Conservation (phyloP, 2,113 vertebrate species). For the Uria lomvia region DNA sequence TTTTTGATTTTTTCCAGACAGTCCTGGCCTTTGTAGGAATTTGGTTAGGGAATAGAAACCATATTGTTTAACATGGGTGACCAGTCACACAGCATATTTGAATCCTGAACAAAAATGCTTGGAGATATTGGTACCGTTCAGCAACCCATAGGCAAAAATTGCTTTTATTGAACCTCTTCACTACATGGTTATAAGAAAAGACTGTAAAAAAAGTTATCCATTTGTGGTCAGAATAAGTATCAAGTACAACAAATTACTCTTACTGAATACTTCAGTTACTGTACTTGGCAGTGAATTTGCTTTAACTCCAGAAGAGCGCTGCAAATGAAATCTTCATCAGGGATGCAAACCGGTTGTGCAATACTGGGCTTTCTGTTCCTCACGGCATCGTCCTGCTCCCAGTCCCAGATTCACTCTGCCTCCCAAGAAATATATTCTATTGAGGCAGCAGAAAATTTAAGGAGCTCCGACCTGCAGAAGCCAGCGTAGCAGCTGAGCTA, state of each 20-base stretch:
- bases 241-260: not conserved
- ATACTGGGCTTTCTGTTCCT: not conserved
- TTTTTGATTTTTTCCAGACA: not conserved
- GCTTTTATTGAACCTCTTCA: not conserved
- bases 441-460: not conserved
- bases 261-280: not conserved
- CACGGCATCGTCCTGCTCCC: not conserved
- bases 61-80: not conserved
- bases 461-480: not conserved
- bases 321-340: not conserved
- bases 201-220: not conserved
- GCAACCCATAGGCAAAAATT: not conserved
- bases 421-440: not conserved
- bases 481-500: not conserved
- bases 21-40: not conserved
- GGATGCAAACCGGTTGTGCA: not conserved
- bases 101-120: not conserved
- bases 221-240: not conserved
- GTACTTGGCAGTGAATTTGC: not conserved
- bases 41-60: not conserved
- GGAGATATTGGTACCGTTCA: not conserved
- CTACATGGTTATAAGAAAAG: not conserved
- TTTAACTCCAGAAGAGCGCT: not conserved
- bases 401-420: not conserved
- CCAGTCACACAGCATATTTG: not conserved